Base-by-base conservation (phyloP, 1,140 invertebrate genomes). In the Ostrea edulis region DNA sequence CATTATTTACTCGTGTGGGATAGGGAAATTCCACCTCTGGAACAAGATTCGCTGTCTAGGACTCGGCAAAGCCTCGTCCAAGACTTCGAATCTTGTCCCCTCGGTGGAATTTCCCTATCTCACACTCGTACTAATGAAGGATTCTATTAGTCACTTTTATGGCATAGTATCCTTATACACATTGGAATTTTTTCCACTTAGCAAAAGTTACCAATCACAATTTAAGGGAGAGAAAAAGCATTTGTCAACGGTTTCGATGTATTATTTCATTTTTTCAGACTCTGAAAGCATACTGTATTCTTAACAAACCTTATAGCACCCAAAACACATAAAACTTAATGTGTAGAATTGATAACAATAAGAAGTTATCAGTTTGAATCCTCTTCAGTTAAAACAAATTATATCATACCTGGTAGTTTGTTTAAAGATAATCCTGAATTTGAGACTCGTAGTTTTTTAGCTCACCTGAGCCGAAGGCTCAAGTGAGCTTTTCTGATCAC, bases 131-230 rank as follows among this genome's bases (percentile, higher is more conserved):
- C n/a, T n/a, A n/a, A n/a, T n/a, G n/a, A n/a, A n/a, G n/a, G n/a
- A n/a, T n/a, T n/a, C n/a, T n/a, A n/a, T n/a, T n/a, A n/a, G n/a
- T 71, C 29, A 71, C 29, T 71, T 71, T 71, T 71, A 29, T 71
- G 68, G 12, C 25, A 9, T 71, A 29, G 25, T 29, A 29, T 71
- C 29, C 4, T 25, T 71, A 5, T 14, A 14, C 11, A 14, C 29
- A 29, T 0, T 35, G 65, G 22, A 29, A 35, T 35, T 71, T 29
- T 35, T 71, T 71, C 58, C 8, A 29, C 8, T 14, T 44, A 8
- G 29, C 22, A 71, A 71, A 35, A 25, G 68, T 35, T 29, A 29
- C 9, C 68, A 35, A 35, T 71, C 29, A 12, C 68, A 29, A n/a
- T 14, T 5, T 2, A 14, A 35, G 25, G 65, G 65, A 71, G 25